Percentiles rank a stretch among this genome's conserved stretches.
Conservation (phyloP, 2,113 vertebrate genomes). For the Shinisaurus crocodilurus region DNA sequence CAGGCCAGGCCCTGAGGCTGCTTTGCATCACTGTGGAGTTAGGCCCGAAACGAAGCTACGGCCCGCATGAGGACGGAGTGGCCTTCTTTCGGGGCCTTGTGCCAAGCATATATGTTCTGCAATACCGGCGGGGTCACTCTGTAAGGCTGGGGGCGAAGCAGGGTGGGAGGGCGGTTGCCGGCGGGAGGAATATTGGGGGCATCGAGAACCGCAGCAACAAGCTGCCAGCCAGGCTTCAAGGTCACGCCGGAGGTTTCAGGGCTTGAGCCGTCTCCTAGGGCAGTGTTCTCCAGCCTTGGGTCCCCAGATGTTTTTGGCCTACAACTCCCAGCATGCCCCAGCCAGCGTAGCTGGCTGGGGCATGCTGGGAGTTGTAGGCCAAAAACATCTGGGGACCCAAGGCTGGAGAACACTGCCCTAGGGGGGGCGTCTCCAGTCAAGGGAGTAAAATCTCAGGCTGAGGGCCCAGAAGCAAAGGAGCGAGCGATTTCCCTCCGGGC, state of each 20-base stretch:
- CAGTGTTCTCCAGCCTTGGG: no score
- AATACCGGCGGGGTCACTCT: no score
- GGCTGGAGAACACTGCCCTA: no score
- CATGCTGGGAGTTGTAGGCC: no score
- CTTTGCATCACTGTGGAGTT: background rate
- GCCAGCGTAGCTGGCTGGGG: no score
- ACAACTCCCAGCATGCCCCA: no score
- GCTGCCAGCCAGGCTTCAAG: background rate
- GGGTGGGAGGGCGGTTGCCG: background rate
- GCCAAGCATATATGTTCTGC: no score
- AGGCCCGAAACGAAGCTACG: background rate
- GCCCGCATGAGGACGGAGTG: background rate
- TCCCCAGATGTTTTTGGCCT: no score
- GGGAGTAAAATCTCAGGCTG: background rate
- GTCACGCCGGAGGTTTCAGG: background rate
- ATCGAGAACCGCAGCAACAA: no score
- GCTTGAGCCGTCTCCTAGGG: background rate
- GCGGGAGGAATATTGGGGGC: no score
- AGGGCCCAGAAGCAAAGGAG: background rate
- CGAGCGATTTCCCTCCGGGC: background rate
- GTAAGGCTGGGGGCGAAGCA: background rate
- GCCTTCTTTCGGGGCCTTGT: background rate
- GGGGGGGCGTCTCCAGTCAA: background rate
- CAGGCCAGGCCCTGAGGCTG: background rate
- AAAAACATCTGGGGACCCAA: no score